Evolutionary conservation across 1,140 invertebrate species (phyloP).

Genomic region (Sminthurides bifidus): DNA sequence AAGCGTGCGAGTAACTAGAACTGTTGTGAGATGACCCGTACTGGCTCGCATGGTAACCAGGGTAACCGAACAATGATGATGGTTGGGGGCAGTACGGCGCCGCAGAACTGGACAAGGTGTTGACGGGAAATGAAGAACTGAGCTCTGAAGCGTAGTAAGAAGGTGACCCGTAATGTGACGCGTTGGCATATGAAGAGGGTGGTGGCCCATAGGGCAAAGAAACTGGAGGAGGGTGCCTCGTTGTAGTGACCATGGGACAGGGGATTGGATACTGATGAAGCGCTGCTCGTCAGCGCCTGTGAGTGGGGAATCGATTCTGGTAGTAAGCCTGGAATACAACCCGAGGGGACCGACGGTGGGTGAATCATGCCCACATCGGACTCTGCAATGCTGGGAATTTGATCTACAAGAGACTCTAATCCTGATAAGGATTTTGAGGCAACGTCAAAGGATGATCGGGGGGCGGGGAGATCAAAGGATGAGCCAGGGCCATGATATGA

Average conservation of each 20-base stretch:
- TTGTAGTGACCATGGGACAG: not conserved
- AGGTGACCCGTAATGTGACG: constrained; percentile 23
- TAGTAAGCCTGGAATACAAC: constrained; percentile 14
- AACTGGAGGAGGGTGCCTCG: constrained; percentile 14
- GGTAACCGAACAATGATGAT: constrained; percentile 32
- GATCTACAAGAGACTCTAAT: constrained; percentile 75
- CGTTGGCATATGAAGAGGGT: constrained; percentile 20
- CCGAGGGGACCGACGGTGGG: constrained; percentile 25
- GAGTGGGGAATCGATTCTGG: constrained; percentile 13
- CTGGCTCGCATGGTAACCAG: constrained; percentile 20
- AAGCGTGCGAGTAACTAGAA: constrained; percentile 21
- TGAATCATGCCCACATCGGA: constrained; percentile 16
- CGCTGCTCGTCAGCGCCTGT: constrained; percentile 8
- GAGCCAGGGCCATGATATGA: no score
- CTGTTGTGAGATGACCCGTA: constrained; percentile 14
- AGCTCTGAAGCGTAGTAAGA: constrained; percentile 27
- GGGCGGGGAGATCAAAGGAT: no score
- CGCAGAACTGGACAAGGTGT: constrained; percentile 29
- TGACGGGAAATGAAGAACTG: constrained; percentile 23
- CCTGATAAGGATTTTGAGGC: constrained; percentile 76
- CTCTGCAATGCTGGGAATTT: constrained; percentile 75
- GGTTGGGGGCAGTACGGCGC: constrained; percentile 31
- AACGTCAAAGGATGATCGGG: constrained; percentile 56
- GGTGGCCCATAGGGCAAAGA: constrained; percentile 11
- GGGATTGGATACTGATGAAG: constrained; percentile 1